These are phyloP conservation scores for Garra rufa DNA, from an alignment of 2,113 vertebrate genomes.

Conservation along the genomic window DNA sequence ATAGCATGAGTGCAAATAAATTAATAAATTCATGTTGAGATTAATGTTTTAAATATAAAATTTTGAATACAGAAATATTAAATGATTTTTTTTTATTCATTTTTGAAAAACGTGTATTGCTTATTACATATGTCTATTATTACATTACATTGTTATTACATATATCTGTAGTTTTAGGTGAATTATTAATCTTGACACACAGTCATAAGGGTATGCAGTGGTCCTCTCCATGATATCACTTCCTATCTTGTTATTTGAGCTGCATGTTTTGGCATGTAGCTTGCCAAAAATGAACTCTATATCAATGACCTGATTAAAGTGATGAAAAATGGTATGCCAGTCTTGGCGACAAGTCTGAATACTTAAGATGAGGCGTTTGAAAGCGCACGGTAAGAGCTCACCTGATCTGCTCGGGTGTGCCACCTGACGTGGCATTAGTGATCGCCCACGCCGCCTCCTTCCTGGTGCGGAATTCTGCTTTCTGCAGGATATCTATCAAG, in stretches of 20 bases:
- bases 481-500: constrained; percentile 97
- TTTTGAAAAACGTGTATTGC: too few relatives aligned
- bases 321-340: background rate
- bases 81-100: too few relatives aligned
- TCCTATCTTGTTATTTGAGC: background rate
- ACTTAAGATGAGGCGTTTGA: background rate
- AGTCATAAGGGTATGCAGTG: background rate
- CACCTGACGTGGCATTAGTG: constrained; percentile 96
- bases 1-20: too few relatives aligned
- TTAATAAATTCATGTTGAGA: too few relatives aligned
- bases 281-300: background rate
- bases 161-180: too few relatives aligned
- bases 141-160: too few relatives aligned
- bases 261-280: background rate
- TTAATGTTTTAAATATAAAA: too few relatives aligned
- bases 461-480: constrained; percentile 95
- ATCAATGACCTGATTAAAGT: background rate
- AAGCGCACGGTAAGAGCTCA: constrained; percentile 57
- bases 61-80: too few relatives aligned
- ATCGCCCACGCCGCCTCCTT: constrained; percentile 99
- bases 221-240: background rate
- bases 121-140: too few relatives aligned
- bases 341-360: background rate
- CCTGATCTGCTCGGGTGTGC: constrained; percentile 96
- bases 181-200: background rate